phyloP scores from a whole-genome alignment of 1,140 invertebrate species.

The Agrypnia vestita region DNA sequence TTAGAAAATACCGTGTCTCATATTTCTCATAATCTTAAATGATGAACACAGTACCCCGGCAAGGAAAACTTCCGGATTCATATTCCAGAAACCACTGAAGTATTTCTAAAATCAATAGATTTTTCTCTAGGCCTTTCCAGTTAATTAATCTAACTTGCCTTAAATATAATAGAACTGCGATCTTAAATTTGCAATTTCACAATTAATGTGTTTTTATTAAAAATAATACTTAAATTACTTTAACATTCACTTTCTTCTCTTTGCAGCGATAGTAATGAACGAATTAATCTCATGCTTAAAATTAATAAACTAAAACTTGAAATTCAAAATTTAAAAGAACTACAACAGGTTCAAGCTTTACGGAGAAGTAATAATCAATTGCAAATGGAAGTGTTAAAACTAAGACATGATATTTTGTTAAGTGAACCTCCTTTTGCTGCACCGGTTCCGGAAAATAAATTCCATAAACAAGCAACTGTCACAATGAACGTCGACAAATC shows the following conservation, averaged over 20 bases:
- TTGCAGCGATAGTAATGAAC: background rate
- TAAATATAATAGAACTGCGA: background rate
- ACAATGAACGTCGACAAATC: background rate
- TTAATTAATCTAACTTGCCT: background rate
- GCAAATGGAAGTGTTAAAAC: constrained; percentile 20
- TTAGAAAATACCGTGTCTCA: too few species aligned
- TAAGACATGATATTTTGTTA: background rate
- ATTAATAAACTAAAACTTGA: background rate
- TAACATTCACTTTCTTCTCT: too few species aligned
- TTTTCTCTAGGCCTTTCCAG: background rate
- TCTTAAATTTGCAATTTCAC: too few species aligned
- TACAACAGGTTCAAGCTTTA: background rate
- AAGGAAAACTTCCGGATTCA: too few species aligned
- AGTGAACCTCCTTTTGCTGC: background rate
- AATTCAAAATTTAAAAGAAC: constrained; percentile 17
- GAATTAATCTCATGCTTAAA: background rate
- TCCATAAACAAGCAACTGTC: background rate
- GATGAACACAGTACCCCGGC: too few species aligned
- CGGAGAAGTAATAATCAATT: background rate
- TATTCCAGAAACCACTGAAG: too few species aligned
- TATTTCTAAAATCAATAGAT: too few species aligned
- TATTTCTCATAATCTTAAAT: too few species aligned
- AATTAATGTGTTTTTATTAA: background rate
- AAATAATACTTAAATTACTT: background rate
- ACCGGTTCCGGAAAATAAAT: background rate